Conservation (phyloP, 2,797 vertebrate species). For the Mergus octosetaceus region DNA sequence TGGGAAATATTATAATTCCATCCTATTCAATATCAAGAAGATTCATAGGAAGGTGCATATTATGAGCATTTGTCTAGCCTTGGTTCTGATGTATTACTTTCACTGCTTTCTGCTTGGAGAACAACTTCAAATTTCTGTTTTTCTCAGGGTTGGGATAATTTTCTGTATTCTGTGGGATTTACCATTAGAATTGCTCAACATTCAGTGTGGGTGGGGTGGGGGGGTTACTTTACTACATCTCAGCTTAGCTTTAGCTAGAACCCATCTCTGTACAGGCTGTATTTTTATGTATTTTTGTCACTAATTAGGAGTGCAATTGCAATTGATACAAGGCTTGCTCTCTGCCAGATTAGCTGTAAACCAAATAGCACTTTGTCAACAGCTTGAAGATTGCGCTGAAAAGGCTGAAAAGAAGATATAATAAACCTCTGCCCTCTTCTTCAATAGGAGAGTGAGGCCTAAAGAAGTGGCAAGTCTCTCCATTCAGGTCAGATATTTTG, state of each 20-base stretch:
- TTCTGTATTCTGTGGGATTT: conserved; percentile 39
- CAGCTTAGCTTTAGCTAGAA: background rate
- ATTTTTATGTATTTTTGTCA: conserved; percentile 40
- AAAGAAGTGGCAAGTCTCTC: background rate
- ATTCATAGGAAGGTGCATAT: conserved; percentile 20
- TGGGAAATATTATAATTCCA: conserved; percentile 43
- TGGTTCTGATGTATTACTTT: conserved; percentile 24
- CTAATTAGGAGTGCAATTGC: conserved; percentile 29
- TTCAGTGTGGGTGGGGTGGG: too few species aligned
- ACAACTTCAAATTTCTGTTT: conserved; percentile 19
- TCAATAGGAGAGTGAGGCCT: background rate
- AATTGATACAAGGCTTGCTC: background rate
- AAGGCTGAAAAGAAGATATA: conserved; percentile 26
- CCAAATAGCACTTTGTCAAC: conserved; percentile 19
- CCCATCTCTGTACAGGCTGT: background rate
- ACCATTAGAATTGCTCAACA: background rate
- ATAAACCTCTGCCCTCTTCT: conserved; percentile 4
- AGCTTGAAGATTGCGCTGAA: background rate
- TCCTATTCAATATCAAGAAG: conserved; percentile 49
- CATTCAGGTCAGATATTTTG: background rate
- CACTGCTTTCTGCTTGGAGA: background rate
- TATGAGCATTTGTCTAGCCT: conserved; percentile 33
- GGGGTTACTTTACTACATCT: background rate
- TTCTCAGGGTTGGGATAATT: conserved; percentile 26
- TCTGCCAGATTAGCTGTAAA: background rate